phyloP scores from a whole-genome alignment of 2,888 invertebrate species.

The Chaitophorus viminalis region DNA sequence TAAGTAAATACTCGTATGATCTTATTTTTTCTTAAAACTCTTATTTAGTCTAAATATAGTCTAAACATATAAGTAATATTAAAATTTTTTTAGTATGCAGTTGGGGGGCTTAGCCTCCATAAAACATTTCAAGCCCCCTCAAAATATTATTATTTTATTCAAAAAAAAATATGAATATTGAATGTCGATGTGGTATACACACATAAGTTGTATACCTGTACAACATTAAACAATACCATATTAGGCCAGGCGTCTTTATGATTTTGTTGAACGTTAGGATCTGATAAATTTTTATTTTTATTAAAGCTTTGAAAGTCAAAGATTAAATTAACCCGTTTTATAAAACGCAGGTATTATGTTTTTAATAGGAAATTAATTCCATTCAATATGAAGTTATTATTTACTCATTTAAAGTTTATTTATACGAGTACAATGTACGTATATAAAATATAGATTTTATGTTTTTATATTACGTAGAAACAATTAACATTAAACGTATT shows the following conservation, averaged over 20 bases:
- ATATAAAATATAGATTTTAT: not conserved
- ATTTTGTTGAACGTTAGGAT: not conserved
- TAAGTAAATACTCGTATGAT: too few relatives aligned
- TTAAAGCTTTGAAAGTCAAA: not conserved
- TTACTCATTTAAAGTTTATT: not conserved
- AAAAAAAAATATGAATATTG: not conserved
- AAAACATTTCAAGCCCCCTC: constrained; percentile 47
- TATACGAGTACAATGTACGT: not conserved
- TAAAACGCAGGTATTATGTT: not conserved
- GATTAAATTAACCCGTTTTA: not conserved
- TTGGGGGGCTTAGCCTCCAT: constrained; percentile 40
- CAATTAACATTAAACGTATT: not conserved
- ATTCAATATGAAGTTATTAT: not conserved
- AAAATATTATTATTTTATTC: not conserved
- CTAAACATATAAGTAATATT: too few relatives aligned
- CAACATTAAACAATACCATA: too few relatives aligned
- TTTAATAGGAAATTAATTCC: not conserved
- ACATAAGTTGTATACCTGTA: too few relatives aligned
- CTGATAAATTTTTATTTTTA: not conserved
- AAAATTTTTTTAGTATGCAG: not conserved
- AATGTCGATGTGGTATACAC: too few relatives aligned
- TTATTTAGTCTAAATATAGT: too few relatives aligned
- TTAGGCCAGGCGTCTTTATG: not conserved
- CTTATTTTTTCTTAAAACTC: too few relatives aligned
- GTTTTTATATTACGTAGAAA: not conserved